A percentile compares a stretch with the other conserved stretches of the same genome.
phyloP scores from a whole-genome alignment of 2,888 invertebrate genomes.

The Ypsolopha sequella region DNA sequence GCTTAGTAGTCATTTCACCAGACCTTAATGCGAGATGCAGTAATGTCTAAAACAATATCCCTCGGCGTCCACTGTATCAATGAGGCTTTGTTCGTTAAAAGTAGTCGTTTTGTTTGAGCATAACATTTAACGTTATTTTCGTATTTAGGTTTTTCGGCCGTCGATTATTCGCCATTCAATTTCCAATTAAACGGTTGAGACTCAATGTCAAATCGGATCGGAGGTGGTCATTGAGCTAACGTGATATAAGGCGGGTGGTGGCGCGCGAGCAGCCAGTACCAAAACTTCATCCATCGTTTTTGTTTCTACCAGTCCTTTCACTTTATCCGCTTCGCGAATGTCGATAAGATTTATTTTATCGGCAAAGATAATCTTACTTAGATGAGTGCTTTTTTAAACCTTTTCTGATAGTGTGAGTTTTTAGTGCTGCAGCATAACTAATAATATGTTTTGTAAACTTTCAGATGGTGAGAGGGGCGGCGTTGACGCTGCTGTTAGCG shows the following conservation, averaged over 20 bases:
- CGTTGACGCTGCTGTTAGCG: slow-evolving; percentile 58
- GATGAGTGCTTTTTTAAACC: slow-evolving; percentile 40
- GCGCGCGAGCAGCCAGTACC: slow-evolving; percentile 57
- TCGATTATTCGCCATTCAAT: slow-evolving; percentile 55
- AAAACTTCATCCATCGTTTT: slow-evolving; percentile 48
- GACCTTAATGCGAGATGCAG: not conserved
- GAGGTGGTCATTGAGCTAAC: slow-evolving; percentile 48
- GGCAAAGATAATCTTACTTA: slow-evolving; percentile 49
- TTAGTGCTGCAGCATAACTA: not conserved
- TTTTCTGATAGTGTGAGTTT: slow-evolving; percentile 6
- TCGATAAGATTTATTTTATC: slow-evolving; percentile 32
- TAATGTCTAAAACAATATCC: slow-evolving; percentile 16
- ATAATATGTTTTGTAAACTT: slow-evolving; percentile 32
- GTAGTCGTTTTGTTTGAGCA: not conserved
- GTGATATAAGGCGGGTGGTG: slow-evolving; percentile 61
- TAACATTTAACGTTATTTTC: slow-evolving; percentile 28
- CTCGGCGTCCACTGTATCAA: not conserved
- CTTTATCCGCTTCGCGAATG: slow-evolving; percentile 48
- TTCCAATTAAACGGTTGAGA: slow-evolving; percentile 67
- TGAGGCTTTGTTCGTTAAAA: not conserved
- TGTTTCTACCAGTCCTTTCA: slow-evolving; percentile 61
- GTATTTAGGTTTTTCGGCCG: slow-evolving; percentile 53
- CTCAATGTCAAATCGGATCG: slow-evolving; percentile 61
- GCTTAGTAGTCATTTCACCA: slow-evolving; percentile 32
- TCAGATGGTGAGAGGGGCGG: slow-evolving; percentile 71